These are phyloP conservation scores for Calcarius lapponicus DNA, from an alignment of 2,797 vertebrate species.

Conservation along the genomic window DNA sequence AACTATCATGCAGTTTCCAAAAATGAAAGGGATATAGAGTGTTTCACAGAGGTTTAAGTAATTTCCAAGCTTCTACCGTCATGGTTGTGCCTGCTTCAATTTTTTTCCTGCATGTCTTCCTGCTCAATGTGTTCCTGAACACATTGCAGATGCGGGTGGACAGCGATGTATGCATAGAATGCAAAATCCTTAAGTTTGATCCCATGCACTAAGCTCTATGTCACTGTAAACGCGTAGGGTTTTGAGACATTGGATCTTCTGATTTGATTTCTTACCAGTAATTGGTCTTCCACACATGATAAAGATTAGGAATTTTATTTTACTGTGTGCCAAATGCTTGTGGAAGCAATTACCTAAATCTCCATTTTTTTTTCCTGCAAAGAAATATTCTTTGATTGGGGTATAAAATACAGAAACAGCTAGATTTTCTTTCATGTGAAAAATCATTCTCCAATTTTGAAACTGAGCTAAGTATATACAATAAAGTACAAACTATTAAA, in stretches of 20 bases:
- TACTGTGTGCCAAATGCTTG: not conserved
- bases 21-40: not conserved
- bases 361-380: not conserved
- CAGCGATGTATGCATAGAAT: not conserved
- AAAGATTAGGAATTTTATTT: not conserved
- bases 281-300: not conserved
- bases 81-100: not conserved
- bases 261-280: conserved; percentile 6
- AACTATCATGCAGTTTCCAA: not conserved
- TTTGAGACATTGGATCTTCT: not conserved
- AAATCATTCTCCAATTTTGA: not conserved
- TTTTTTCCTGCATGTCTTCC: not conserved
- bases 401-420: not conserved
- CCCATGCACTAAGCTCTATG: not conserved
- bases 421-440: not conserved
- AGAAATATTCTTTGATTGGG: not conserved
- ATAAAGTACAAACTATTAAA: not conserved
- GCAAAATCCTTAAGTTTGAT: conserved; percentile 3
- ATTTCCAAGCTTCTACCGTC: not conserved
- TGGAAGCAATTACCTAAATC: not conserved
- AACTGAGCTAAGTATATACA: not conserved
- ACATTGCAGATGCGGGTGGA: not conserved
- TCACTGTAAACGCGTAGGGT: not conserved
- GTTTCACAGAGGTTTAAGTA: not conserved
- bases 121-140: not conserved